These are phyloP conservation scores for Cetoscarus ocellatus DNA, from an alignment of 2,797 vertebrate species.

Conservation along the genomic window DNA sequence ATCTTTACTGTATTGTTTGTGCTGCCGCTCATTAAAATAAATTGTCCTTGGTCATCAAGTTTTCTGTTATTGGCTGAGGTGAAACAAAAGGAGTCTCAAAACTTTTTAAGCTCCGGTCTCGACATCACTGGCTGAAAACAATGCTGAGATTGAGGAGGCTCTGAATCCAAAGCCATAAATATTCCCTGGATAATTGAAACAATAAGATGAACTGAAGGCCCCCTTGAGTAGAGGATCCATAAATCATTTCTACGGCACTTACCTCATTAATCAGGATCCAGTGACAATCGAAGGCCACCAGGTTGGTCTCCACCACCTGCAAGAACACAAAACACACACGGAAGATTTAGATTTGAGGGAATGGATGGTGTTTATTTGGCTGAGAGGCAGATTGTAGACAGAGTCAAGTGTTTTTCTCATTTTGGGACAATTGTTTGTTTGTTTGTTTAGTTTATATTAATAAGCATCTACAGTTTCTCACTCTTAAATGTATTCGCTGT, in stretches of 20 bases:
- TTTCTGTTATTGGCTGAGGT: slow-evolving; percentile 16
- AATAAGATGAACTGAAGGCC: slow-evolving; percentile 44
- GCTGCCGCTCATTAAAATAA: neutral
- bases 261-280: slow-evolving; percentile 99
- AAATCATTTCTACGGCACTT: slow-evolving; percentile 71
- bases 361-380: neutral
- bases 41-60: slow-evolving; percentile 24
- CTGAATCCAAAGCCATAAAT: slow-evolving; percentile 23
- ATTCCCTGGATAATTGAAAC: slow-evolving; percentile 33
- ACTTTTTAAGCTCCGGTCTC: slow-evolving; percentile 1
- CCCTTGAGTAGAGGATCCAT: slow-evolving; percentile 12
- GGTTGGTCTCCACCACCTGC: slow-evolving; percentile 98
- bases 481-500: slow-evolving; percentile 4
- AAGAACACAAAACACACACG: slow-evolving; percentile 79
- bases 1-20: slow-evolving; percentile 18
- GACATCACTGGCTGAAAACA: slow-evolving; percentile 18
- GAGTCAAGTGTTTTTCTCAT: neutral
- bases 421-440: neutral
- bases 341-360: slow-evolving; percentile 2
- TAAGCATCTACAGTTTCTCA: neutral
- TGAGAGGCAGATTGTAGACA: neutral
- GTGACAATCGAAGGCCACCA: slow-evolving; percentile 99
- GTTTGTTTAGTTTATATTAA: neutral
- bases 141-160: slow-evolving; percentile 3
- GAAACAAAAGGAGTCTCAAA: slow-evolving; percentile 8